phyloP scores from a whole-genome alignment of 92 coral and sea anemone genomes.

The Virgularia gustaviana region DNA sequence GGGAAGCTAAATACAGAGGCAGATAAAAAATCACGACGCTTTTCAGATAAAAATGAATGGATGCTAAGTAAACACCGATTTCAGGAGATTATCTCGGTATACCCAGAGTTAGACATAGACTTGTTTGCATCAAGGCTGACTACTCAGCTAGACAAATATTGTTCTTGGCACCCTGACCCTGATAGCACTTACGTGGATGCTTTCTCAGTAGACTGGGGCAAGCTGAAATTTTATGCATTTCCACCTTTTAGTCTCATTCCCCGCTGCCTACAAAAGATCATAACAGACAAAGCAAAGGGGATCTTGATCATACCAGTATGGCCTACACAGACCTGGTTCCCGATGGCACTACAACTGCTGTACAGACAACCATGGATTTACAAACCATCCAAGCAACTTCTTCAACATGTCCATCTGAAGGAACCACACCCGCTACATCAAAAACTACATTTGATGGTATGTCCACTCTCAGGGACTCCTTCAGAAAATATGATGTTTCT shows the following conservation, averaged over 20 bases:
- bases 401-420: slow-evolving; percentile 35
- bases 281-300: slow-evolving; percentile 48
- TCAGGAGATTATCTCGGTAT: slow-evolving; percentile 18
- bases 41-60: slow-evolving; percentile 47
- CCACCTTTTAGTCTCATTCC: slow-evolving; percentile 56
- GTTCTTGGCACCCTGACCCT: slow-evolving; percentile 59
- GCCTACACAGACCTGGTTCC: slow-evolving; percentile 50
- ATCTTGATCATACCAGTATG: slow-evolving; percentile 47
- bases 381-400: slow-evolving; percentile 39
- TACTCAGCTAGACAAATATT: slow-evolving; percentile 36
- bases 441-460: no score
- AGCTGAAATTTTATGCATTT: slow-evolving; percentile 42
- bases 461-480: slow-evolving; percentile 52
- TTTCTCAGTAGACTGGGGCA: slow-evolving; percentile 44
- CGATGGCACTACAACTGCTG: slow-evolving; percentile 35
- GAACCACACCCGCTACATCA: no score
- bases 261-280: slow-evolving; percentile 40
- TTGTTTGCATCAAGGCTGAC: slow-evolving; percentile 34
- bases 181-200: slow-evolving; percentile 45
- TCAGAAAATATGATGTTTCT: slow-evolving; percentile 48
- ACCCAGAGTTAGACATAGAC: slow-evolving; percentile 46
- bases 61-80: slow-evolving; percentile 27
- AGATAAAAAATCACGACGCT: slow-evolving; percentile 21
- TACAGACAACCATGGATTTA: slow-evolving; percentile 51
- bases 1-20: slow-evolving; percentile 41